These are phyloP conservation scores for Hydroisotoma schaefferi DNA, from an alignment of 2,888 invertebrate species.

Conservation along the genomic window DNA sequence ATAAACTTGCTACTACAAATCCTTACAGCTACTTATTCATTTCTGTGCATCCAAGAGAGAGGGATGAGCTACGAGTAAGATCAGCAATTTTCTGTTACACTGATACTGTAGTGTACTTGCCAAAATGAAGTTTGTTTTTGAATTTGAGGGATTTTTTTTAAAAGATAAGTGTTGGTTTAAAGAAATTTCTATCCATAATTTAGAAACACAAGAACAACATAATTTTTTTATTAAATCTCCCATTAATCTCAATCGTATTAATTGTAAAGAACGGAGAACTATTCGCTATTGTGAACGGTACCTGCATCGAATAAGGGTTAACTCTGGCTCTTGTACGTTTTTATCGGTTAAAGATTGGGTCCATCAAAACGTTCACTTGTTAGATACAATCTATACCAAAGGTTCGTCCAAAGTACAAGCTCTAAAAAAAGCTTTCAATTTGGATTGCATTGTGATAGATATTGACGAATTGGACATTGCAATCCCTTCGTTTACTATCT, in stretches of 20 bases:
- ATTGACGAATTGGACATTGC: no score
- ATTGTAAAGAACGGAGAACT: background rate
- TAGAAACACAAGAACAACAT: background rate
- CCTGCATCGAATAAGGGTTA: slow-evolving; percentile 18
- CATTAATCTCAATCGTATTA: background rate
- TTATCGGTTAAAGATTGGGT: no score
- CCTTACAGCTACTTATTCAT: slow-evolving; percentile 30
- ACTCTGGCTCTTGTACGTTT: background rate
- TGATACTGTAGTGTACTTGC: slow-evolving; percentile 8
- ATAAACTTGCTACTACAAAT: slow-evolving; percentile 27
- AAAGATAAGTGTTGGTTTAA: slow-evolving; percentile 16
- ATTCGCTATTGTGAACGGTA: slow-evolving; percentile 18
- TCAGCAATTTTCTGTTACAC: slow-evolving; percentile 20
- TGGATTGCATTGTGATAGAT: no score
- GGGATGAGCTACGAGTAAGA: slow-evolving; percentile 22
- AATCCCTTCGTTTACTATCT: no score
- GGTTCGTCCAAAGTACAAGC: no score
- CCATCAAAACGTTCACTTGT: no score
- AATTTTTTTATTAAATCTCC: slow-evolving; percentile 22
- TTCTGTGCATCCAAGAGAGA: slow-evolving; percentile 24
- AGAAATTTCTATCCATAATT: slow-evolving; percentile 11
- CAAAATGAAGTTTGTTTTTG: slow-evolving; percentile 26
- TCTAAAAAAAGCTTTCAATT: no score
- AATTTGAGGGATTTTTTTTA: slow-evolving; percentile 27
- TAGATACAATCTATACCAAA: no score